These are phyloP conservation scores for Miichthys miiuy DNA, from an alignment of 2,797 vertebrate species.

Conservation along the genomic window DNA sequence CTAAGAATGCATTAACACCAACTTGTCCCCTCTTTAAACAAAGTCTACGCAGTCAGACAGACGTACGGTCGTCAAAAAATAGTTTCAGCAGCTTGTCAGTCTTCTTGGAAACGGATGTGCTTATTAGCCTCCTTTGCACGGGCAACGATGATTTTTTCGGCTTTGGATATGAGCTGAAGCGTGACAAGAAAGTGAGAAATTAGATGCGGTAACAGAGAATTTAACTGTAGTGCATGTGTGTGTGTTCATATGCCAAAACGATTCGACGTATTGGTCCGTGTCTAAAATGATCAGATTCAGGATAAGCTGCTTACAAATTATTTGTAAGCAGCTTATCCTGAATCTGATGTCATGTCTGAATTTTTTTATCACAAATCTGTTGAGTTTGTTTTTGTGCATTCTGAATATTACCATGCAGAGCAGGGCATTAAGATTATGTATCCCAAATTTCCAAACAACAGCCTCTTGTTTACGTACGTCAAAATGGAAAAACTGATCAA, in stretches of 20 bases:
- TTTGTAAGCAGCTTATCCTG: too few species aligned
- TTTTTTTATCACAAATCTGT: neutral
- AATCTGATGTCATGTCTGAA: too few species aligned
- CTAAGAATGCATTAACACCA: neutral
- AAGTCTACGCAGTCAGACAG: constrained; percentile 1
- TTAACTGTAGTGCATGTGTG: neutral
- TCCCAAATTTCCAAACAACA: neutral
- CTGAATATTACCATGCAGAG: neutral
- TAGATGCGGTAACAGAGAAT: neutral
- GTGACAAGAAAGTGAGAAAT: constrained; percentile 42
- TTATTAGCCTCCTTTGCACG: constrained; percentile 91
- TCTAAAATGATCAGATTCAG: neutral
- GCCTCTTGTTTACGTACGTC: neutral
- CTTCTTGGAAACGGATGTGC: constrained; percentile 92
- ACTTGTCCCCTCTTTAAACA: neutral
- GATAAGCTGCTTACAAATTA: constrained; percentile 8
- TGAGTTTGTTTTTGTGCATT: neutral
- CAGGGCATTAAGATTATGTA: neutral
- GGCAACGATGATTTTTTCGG: constrained; percentile 93
- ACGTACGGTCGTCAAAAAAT: neutral
- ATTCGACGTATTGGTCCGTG: neutral
- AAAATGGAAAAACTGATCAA: neutral
- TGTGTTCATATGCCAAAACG: neutral
- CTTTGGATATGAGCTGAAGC: constrained; percentile 92
- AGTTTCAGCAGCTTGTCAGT: constrained; percentile 75